Percentiles rank a stretch among this genome's conserved stretches.
These are phyloP conservation scores for Xenopus petersii DNA, from an alignment of 2,797 vertebrate species.

Conservation along the genomic window DNA sequence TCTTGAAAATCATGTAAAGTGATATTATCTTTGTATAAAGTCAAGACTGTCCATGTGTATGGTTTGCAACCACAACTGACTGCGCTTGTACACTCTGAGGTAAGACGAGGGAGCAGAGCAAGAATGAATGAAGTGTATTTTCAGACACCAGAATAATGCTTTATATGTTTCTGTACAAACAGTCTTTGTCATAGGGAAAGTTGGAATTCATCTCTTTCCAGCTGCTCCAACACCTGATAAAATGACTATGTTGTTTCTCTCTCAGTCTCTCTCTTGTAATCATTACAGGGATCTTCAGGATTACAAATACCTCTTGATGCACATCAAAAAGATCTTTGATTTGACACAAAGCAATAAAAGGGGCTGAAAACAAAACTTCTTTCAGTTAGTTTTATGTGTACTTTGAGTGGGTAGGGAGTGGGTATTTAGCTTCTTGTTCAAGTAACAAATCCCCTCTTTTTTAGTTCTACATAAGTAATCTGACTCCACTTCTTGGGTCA, in stretches of 20 bases:
- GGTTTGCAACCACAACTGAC: too few relatives aligned
- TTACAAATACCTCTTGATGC: neutral
- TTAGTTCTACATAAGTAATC: constrained; percentile 57
- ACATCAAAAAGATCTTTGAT: neutral
- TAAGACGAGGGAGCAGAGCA: too few relatives aligned
- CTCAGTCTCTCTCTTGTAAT: neutral
- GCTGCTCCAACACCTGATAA: neutral
- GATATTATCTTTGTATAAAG: too few relatives aligned
- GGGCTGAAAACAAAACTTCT: neutral
- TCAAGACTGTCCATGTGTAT: too few relatives aligned
- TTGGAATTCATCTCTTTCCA: constrained; percentile 5
- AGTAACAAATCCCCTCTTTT: constrained; percentile 58
- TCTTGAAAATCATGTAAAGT: too few relatives aligned
- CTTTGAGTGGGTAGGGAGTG: neutral
- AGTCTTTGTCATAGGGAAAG: too few relatives aligned
- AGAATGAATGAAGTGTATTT: too few relatives aligned
- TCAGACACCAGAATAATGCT: too few relatives aligned
- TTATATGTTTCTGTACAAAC: too few relatives aligned
- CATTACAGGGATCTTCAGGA: neutral
- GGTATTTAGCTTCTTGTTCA: constrained; percentile 36
- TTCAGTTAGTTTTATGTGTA: constrained; percentile 11
- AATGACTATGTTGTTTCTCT: neutral
- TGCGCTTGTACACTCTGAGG: too few relatives aligned
- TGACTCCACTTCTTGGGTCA: constrained; percentile 57
- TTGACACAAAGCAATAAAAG: neutral